phyloP scores from a whole-genome alignment of 2,888 invertebrate genomes.

The Meliscaeva auricollis region DNA sequence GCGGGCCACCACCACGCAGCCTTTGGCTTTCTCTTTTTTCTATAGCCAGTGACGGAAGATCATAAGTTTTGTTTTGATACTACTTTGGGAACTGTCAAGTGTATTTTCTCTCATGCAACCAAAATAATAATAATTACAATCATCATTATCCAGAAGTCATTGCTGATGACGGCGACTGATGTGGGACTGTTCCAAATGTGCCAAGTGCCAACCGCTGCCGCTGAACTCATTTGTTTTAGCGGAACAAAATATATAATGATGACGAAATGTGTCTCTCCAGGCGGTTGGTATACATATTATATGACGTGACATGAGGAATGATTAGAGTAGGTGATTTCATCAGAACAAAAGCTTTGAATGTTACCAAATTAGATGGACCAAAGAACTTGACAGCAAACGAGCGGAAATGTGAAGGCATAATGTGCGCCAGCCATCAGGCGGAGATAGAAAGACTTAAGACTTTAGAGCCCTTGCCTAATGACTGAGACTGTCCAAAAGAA shows the following conservation, averaged over 20 bases:
- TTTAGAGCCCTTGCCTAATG: slow-evolving; percentile 22
- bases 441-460: not conserved
- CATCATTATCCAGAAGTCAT: slow-evolving; percentile 51
- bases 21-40: slow-evolving; percentile 24
- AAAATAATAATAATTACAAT: slow-evolving; percentile 32
- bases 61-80: slow-evolving; percentile 13
- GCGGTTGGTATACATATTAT: not conserved
- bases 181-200: slow-evolving; percentile 54
- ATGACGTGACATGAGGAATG: too few relatives aligned
- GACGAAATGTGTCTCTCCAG: slow-evolving; percentile 22
- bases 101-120: slow-evolving; percentile 20
- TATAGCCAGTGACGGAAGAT: not conserved
- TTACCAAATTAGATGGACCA: slow-evolving; percentile 23
- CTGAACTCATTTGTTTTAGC: slow-evolving; percentile 43
- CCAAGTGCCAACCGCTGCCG: slow-evolving; percentile 14
- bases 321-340: slow-evolving; percentile 13
- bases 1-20: not conserved
- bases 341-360: slow-evolving; percentile 25
- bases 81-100: slow-evolving; percentile 11
- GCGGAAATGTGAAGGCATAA: slow-evolving; percentile 31
- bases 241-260: slow-evolving; percentile 52
- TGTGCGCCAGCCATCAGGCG: slow-evolving; percentile 19
- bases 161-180: not conserved
- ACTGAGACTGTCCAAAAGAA: slow-evolving; percentile 7
- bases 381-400: slow-evolving; percentile 22